A percentile compares a stretch with the other conserved stretches of the same genome.
Conservation (phyloP, 2,113 vertebrate genomes). For the Caranx ignobilis region DNA sequence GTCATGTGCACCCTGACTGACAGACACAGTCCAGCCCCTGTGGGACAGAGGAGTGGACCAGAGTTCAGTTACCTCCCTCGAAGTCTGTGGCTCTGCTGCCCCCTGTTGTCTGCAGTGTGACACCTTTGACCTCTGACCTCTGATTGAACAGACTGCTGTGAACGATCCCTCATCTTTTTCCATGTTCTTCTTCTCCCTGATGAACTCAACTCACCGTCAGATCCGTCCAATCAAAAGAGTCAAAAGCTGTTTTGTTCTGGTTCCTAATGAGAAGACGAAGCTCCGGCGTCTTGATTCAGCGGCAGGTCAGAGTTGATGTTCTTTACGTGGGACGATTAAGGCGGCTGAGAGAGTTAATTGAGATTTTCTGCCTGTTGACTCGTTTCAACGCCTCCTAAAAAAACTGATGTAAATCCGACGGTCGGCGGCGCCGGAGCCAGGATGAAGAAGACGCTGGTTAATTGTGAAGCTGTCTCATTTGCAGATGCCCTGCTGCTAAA, state of each 20-base stretch:
- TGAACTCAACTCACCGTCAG: not conserved
- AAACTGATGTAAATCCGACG: conserved; percentile 49
- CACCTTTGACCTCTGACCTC: too few relatives aligned
- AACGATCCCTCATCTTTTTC: not conserved
- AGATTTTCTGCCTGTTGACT: conserved; percentile 50
- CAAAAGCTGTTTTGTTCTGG: conserved; percentile 4
- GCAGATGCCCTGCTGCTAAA: conserved; percentile 59
- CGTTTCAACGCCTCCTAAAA: conserved; percentile 46
- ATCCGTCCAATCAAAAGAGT: not conserved
- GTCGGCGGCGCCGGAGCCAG: not conserved
- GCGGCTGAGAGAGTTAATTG: conserved; percentile 57
- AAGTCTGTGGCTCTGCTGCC: too few relatives aligned
- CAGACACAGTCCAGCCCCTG: too few relatives aligned
- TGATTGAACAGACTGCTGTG: not conserved
- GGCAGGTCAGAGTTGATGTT: conserved; percentile 62
- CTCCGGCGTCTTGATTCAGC: conserved; percentile 3
- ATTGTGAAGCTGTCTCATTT: conserved; percentile 70
- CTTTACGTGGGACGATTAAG: conserved; percentile 51
- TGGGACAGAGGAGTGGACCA: too few relatives aligned
- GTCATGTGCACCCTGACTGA: too few relatives aligned
- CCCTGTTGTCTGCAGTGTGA: too few relatives aligned
- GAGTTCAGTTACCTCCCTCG: too few relatives aligned
- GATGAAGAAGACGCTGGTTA: conserved; percentile 53
- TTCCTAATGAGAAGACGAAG: conserved; percentile 44
- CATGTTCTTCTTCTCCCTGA: not conserved